Conservation (phyloP, 2,113 vertebrate species). For the Piaya cayana region DNA sequence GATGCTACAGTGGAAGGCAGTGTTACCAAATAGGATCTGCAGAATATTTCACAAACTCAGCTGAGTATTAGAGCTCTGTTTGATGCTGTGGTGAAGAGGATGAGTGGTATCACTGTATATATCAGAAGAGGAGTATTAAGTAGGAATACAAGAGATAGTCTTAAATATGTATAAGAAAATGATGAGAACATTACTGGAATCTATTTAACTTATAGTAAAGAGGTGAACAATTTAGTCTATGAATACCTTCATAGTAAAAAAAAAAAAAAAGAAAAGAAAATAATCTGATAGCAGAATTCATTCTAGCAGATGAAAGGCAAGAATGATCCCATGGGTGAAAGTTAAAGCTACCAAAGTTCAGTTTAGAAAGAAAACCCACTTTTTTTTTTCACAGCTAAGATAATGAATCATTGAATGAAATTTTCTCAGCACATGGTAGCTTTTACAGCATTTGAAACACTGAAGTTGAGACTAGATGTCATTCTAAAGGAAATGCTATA, state of each 20-base stretch:
- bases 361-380: background rate
- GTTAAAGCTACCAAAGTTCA: background rate
- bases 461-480: background rate
- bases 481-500: background rate
- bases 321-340: background rate
- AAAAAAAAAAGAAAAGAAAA: background rate
- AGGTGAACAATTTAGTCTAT: background rate
- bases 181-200: background rate
- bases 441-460: background rate
- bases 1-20: accelerated
- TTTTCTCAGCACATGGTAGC: background rate
- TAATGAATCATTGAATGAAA: background rate
- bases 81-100: background rate
- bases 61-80: background rate
- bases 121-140: background rate
- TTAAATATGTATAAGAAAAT: background rate
- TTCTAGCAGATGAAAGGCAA: background rate
- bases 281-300: background rate
- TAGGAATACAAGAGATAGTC: background rate
- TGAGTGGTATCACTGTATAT: background rate
- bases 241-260: background rate
- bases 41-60: background rate
- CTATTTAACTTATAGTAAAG: background rate
- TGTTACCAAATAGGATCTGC: background rate
- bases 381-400: background rate